Evolutionary conservation across 2,113 vertebrate genomes (phyloP).

Genomic region (Rhabdomys dilectus): DNA sequence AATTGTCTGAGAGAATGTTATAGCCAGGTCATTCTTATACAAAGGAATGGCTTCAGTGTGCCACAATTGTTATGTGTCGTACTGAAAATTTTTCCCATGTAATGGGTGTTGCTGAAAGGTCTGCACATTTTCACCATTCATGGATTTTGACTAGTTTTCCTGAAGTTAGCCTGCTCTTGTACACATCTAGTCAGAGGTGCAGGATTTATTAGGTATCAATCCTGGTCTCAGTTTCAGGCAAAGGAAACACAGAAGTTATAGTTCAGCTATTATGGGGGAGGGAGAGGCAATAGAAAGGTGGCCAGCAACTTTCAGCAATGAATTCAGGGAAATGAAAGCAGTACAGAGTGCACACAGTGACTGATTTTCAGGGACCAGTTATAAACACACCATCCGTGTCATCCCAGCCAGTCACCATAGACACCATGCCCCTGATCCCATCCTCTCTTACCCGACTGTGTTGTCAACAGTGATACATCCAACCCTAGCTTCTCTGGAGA

Average conservation of each 20-base stretch:
- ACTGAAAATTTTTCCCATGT: slow-evolving; percentile 53
- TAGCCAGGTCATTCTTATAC: not conserved
- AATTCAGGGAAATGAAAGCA: slow-evolving; percentile 65
- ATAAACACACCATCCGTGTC: slow-evolving; percentile 40
- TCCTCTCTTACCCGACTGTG: not conserved
- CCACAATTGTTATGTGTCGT: slow-evolving; percentile 21
- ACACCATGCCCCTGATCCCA: not conserved
- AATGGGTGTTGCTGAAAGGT: slow-evolving; percentile 77
- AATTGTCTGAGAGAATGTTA: slow-evolving; percentile 34
- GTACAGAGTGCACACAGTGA: slow-evolving; percentile 49
- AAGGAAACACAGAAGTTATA: slow-evolving; percentile 82
- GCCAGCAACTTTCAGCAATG: slow-evolving; percentile 71
- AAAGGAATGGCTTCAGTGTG: slow-evolving; percentile 2
- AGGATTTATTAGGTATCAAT: slow-evolving; percentile 87
- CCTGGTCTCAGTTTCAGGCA: slow-evolving; percentile 82
- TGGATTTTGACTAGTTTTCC: slow-evolving; percentile 80
- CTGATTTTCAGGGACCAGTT: slow-evolving; percentile 67
- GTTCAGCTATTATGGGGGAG: slow-evolving; percentile 76
- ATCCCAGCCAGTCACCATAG: not conserved
- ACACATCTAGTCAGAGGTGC: slow-evolving; percentile 68
- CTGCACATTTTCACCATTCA: slow-evolving; percentile 80
- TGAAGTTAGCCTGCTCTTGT: slow-evolving; percentile 75
- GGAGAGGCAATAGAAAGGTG: slow-evolving; percentile 71
- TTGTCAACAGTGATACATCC: slow-evolving; percentile 11
- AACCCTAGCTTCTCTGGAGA: slow-evolving; percentile 31